Percentiles rank a stretch among this genome's conserved stretches.
phyloP scores from a whole-genome alignment of 2,113 vertebrate species.

The Acinonyx jubatus region DNA sequence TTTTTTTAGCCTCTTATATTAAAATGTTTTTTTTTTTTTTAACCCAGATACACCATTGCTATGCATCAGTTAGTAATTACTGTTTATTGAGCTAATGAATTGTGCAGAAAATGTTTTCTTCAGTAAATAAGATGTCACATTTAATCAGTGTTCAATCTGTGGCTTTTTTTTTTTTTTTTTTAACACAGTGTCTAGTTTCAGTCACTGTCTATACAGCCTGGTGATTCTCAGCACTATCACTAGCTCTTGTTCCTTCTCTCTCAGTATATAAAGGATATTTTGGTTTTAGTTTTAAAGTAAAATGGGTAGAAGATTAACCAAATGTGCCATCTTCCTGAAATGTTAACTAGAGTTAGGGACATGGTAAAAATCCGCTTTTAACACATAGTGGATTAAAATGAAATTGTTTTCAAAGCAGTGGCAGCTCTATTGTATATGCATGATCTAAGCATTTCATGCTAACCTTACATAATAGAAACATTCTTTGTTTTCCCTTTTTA shows the following conservation, averaged over 20 bases:
- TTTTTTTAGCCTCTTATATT: background rate
- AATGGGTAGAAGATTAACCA: background rate
- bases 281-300: slow-evolving; percentile 46
- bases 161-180: background rate
- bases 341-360: background rate
- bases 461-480: slow-evolving; percentile 70
- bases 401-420: slow-evolving; percentile 55
- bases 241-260: background rate
- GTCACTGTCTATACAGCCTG: background rate
- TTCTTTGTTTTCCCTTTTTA: slow-evolving; percentile 79
- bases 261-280: background rate
- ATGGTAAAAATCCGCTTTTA: slow-evolving; percentile 62
- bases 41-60: background rate
- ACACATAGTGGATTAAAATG: slow-evolving; percentile 41
- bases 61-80: background rate
- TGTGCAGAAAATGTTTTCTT: background rate
- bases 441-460: slow-evolving; percentile 62
- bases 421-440: slow-evolving; percentile 64
- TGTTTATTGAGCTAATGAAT: background rate
- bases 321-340: background rate
- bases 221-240: background rate
- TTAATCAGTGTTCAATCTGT: background rate
- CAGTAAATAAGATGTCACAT: background rate
- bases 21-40: background rate
- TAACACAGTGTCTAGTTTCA: background rate